Evolutionary conservation across 2,113 vertebrate genomes (phyloP), one percentile per base, ranked within the genome.

Genomic region (Cyphomyrus plagiostoma): DNA sequence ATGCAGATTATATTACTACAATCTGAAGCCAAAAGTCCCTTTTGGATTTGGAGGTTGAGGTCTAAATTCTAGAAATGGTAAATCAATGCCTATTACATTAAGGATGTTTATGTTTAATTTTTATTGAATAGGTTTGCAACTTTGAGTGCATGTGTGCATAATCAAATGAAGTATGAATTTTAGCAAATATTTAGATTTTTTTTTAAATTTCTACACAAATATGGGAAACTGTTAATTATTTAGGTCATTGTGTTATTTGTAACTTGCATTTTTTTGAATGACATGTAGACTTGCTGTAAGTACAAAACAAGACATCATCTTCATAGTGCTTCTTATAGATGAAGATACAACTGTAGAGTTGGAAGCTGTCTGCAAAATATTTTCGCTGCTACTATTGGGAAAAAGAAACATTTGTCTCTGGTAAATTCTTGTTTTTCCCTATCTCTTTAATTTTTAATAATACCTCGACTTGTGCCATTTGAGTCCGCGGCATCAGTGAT

Each of bases 361-460:
- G 26, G 21, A 30, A 23, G 50, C 84, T 90, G 88, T 90, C 84
- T 88, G 80, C 53, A 49, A 56, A 77, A 88, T 21, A 86, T 89
- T 89, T 58, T 91, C 86, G 19, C 89, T 13, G 84, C 30, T 45
- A 35, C 80, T 90, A 89, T 74, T 90, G 30, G 39, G 92, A 90
- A 86, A 88, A 30, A 92, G 88, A 90, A 91, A 88, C 19, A 46
- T 89, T 88, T 91, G 89, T 91, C 90, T 77, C 86, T 66, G 42
- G 89, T 91, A 92, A 86, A 93, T 94, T 90, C 92, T 82, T 21
- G 88, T 90, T 89, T 87, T 86, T 92, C n/a, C 86, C 87, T 92
- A 86, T 39, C 49, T 90, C 92, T 92, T 89, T 87, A 90, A 87
- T 53, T 92, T 92, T 92, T 91, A 91, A 94, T 94, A 50, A 1